Percentiles rank a stretch among this genome's conserved stretches.
These are phyloP conservation scores for Neopipo cinnamomea DNA, from an alignment of 2,113 vertebrate species.

Conservation along the genomic window DNA sequence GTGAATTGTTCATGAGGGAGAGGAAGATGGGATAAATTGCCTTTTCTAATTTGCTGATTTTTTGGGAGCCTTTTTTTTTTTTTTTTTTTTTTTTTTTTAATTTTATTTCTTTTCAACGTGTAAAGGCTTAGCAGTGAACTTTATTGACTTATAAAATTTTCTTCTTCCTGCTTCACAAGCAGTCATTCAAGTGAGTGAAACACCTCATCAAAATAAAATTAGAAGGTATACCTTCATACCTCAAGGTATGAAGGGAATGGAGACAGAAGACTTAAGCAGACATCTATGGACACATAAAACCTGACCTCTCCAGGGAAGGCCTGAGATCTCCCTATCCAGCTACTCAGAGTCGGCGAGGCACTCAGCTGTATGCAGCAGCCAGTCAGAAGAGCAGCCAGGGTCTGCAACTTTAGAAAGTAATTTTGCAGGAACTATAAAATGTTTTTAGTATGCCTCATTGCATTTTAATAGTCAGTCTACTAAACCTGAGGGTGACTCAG, in stretches of 20 bases:
- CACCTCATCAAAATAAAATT: neutral
- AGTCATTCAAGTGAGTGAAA: neutral
- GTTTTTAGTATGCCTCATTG: neutral
- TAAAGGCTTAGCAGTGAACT: no score
- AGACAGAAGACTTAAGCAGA: neutral
- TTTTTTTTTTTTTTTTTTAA: no score
- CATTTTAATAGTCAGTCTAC: neutral
- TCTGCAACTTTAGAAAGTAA: neutral
- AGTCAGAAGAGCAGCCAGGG: neutral
- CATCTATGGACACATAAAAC: neutral
- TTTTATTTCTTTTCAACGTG: no score
- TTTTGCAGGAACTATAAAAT: conserved; percentile 19
- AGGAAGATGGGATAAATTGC: neutral
- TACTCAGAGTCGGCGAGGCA: fast-evolving
- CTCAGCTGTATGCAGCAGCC: neutral
- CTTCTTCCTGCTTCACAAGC: neutral
- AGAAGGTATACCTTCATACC: no score
- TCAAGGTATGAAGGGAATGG: neutral
- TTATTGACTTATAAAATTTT: neutral
- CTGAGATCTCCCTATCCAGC: neutral
- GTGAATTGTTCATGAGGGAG: neutral
- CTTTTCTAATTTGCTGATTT: neutral
- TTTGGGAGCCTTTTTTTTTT: neutral
- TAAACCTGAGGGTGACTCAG: neutral
- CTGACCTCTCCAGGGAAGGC: neutral